Conservation (phyloP, 2,797 vertebrate genomes). For the Smutsia temminckii region DNA sequence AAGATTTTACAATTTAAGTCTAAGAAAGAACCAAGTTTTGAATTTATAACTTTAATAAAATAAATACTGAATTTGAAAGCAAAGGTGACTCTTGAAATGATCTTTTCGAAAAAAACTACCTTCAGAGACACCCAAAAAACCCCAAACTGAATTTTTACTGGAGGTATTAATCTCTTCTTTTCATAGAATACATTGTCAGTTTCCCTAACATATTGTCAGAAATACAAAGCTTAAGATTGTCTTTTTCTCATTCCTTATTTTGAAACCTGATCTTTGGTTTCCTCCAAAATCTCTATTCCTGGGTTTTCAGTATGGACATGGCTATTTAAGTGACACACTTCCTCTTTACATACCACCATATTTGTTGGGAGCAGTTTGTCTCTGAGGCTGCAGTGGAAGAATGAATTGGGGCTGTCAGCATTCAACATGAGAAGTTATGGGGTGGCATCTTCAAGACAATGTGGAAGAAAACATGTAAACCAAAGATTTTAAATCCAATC, state of each 20-base stretch:
- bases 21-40: background rate
- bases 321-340: background rate
- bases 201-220: background rate
- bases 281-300: background rate
- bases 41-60: conserved; percentile 1
- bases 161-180: background rate
- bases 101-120: conserved; percentile 4
- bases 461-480: background rate
- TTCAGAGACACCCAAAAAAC: background rate
- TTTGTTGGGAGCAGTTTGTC: background rate
- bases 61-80: conserved; percentile 32
- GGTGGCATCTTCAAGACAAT: background rate
- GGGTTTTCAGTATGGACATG: background rate
- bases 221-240: background rate
- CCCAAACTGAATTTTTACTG: background rate
- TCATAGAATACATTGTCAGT: background rate
- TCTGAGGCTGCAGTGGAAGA: background rate
- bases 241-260: background rate
- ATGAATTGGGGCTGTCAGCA: background rate
- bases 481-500: background rate
- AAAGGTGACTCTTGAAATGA: background rate
- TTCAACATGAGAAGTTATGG: background rate
- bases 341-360: background rate
- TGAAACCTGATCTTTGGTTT: background rate
- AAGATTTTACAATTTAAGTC: background rate